phyloP scores from a whole-genome alignment of 1,140 invertebrate genomes.

The Penaeus chinensis region DNA sequence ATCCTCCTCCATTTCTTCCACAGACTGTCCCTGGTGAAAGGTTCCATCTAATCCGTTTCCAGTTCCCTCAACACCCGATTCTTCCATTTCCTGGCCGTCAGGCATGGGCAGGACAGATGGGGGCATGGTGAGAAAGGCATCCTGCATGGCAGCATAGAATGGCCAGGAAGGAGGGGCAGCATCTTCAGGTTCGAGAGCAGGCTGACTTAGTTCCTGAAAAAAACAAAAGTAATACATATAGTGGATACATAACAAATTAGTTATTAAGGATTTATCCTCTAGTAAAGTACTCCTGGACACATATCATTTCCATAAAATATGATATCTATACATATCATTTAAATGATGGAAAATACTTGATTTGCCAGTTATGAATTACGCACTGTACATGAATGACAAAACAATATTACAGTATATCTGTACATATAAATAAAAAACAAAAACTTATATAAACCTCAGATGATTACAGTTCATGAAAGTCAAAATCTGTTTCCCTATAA shows the following conservation, averaged over 20 bases:
- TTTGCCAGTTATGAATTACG: no score
- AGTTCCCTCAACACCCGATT: slow-evolving; percentile 10
- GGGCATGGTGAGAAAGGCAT: slow-evolving; percentile 51
- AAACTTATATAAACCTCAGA: no score
- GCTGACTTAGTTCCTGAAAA: slow-evolving; percentile 53
- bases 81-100: slow-evolving; percentile 40
- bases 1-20: slow-evolving; percentile 34
- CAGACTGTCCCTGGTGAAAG: slow-evolving; percentile 21
- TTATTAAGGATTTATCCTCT: no score
- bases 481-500: no score
- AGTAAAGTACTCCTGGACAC: not conserved
- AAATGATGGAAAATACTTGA: no score
- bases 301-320: not conserved
- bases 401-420: no score
- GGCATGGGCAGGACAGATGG: slow-evolving; percentile 47
- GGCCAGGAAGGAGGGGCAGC: slow-evolving; percentile 56
- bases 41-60: slow-evolving; percentile 14
- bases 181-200: slow-evolving; percentile 54
- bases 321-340: not conserved
- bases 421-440: no score
- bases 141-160: slow-evolving; percentile 51
- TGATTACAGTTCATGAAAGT: no score
- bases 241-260: no score
- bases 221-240: not conserved
- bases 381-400: no score